Conservation (phyloP, 2,888 invertebrate genomes). For the Drosophila subquinaria region DNA sequence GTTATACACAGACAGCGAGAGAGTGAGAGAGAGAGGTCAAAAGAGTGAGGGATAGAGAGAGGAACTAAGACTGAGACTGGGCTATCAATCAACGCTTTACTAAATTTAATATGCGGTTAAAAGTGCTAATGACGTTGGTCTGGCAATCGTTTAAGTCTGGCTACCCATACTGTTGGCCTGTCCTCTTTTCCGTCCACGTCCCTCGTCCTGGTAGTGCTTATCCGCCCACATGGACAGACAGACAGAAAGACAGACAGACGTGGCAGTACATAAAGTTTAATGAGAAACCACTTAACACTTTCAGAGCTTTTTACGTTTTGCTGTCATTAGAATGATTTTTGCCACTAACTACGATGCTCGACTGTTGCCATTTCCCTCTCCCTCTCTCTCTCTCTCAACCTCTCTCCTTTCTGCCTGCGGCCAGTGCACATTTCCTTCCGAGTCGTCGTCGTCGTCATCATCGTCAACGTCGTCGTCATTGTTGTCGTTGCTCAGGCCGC, state of each 20-base stretch:
- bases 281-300: constrained; percentile 83
- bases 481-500: constrained; percentile 39
- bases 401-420: constrained; percentile 35
- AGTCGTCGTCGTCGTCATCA: constrained; percentile 55
- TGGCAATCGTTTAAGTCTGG: constrained; percentile 70
- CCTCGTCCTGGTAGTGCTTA: constrained; percentile 19
- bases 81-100: constrained; percentile 74
- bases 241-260: constrained; percentile 38
- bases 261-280: constrained; percentile 83
- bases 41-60: background rate
- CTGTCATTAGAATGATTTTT: constrained; percentile 82
- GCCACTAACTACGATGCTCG: constrained; percentile 75
- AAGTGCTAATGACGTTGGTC: constrained; percentile 81
- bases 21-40: background rate
- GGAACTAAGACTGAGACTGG: constrained; percentile 29
- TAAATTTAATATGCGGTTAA: constrained; percentile 82
- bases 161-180: constrained; percentile 26
- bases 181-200: constrained; percentile 26
- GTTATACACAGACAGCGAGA: constrained; percentile 21
- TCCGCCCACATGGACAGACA: constrained; percentile 49
- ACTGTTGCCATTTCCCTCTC: constrained; percentile 19
- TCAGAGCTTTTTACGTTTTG: constrained; percentile 78
- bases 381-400: background rate
- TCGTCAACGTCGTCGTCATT: constrained; percentile 39
- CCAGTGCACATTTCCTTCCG: constrained; percentile 60